phyloP scores from a whole-genome alignment of 1,140 invertebrate species.

The Venturia canescens region DNA sequence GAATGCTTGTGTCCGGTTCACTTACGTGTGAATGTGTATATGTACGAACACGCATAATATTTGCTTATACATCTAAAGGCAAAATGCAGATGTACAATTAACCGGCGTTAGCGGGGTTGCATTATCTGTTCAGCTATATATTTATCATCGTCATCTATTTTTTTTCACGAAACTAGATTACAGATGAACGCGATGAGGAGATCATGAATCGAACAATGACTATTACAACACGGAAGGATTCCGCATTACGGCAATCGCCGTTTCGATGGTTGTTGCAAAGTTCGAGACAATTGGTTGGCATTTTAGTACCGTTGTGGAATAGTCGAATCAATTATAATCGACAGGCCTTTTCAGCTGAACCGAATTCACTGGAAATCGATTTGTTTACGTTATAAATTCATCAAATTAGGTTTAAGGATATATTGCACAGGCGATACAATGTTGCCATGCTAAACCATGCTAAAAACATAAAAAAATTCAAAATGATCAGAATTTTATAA shows the following conservation, averaged over 20 bases:
- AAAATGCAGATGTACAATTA: slow-evolving; percentile 34
- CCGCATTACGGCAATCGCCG: neutral
- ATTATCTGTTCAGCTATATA: slow-evolving; percentile 1
- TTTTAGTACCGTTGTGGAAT: neutral
- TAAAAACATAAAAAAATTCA: too few relatives aligned
- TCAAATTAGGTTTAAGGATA: too few relatives aligned
- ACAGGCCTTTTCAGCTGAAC: too few relatives aligned
- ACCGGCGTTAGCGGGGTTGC: slow-evolving; percentile 4
- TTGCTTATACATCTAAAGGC: neutral
- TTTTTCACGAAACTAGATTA: slow-evolving; percentile 1
- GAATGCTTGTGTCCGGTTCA: slow-evolving; percentile 21
- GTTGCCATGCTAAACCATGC: too few relatives aligned
- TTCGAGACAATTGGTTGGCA: neutral
- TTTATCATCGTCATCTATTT: slow-evolving; percentile 2
- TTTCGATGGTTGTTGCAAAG: too few relatives aligned
- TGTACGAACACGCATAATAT: neutral
- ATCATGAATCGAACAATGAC: neutral
- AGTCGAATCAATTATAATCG: too few relatives aligned
- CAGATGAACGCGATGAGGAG: neutral
- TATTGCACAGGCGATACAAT: too few relatives aligned
- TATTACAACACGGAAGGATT: neutral
- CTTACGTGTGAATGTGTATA: neutral
- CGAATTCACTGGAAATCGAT: too few relatives aligned
- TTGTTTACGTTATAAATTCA: too few relatives aligned
- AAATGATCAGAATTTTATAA: too few relatives aligned